Base-by-base conservation (phyloP, 2,888 invertebrate species). In the Himalopsyche japonica region DNA sequence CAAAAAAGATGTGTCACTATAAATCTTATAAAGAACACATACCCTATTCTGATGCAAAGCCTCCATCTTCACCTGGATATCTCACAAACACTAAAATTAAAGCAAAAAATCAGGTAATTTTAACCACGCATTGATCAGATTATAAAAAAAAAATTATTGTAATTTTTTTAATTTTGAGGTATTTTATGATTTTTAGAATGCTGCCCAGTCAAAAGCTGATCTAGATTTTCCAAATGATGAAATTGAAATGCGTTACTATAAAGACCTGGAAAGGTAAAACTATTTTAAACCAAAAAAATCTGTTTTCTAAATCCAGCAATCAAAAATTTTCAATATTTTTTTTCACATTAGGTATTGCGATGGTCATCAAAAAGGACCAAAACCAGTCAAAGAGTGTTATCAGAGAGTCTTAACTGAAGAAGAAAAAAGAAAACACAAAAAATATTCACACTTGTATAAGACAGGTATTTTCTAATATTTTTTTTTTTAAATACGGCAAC, bases 191-290 rank as follows among this genome's bases (percentile, higher is more conserved):
- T 76, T 76, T 10, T 30, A 30, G 34, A 27, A 76, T n/a, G 32
- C 57, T 20, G 57, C 57, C 7, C 57, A 3, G 32, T 34, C 34
- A 32, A 20, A 27, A 30, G 18, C 76, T 15, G 49, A 32, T 24
- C 48, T 80, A 18, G 80, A 80, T 20, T 80, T 80, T 20, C 80
- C 80, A 1, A 80, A 57, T 57, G 49, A 80, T 27, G 49, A 27
- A 27, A 57, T 49, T 32, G 49, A 49, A 34, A 27, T 49, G 57
- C 24, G 57, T 24, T 80, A 57, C 49, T 57, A 80, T 57, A 49
- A 15, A 80, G 80, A 80, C 48, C n/a, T 80, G 18, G 80, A 80
- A 49, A 48, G 80, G 80, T 80, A 49, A 79, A 18, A 10, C 30
- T 37, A 3, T n/a, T 79, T 43, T n/a, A n/a, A n/a, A n/a, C n/a